Evolutionary conservation across 2,113 vertebrate species (phyloP).

Genomic region (Eurystomus gularis): DNA sequence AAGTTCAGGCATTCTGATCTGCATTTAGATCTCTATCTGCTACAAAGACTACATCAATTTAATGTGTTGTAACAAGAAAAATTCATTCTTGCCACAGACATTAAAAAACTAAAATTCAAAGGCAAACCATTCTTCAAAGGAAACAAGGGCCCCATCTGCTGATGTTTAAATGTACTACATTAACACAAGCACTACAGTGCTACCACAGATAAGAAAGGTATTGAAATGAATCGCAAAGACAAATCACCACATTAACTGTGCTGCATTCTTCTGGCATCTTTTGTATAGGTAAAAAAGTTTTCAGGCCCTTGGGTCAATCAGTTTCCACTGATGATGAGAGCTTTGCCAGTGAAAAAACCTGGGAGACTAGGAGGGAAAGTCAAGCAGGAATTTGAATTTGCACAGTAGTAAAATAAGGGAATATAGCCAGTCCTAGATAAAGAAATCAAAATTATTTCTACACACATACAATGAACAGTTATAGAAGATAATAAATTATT

Average conservation of each 20-base stretch:
- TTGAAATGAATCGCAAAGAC: constrained; percentile 24
- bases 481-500: constrained; percentile 11
- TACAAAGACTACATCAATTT: constrained; percentile 64
- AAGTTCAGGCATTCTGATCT: constrained; percentile 1
- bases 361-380: background rate
- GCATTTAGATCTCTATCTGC: constrained; percentile 29
- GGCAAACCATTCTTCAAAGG: constrained; percentile 74
- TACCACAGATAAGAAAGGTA: constrained; percentile 2
- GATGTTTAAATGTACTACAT: constrained; percentile 81
- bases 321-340: background rate
- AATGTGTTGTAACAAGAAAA: constrained; percentile 60
- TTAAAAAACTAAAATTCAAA: constrained; percentile 68
- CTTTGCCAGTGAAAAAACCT: background rate
- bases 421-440: background rate
- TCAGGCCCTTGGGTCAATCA: background rate
- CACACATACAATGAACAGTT: background rate
- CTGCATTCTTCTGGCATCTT: background rate
- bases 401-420: background rate
- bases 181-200: constrained; percentile 23
- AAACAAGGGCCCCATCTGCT: constrained; percentile 87
- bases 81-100: constrained; percentile 50
- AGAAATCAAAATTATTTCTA: background rate
- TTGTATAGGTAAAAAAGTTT: constrained; percentile 9
- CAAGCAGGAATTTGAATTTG: background rate
- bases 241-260: constrained; percentile 25